Conservation (phyloP, 2,888 invertebrate genomes). For the Coecobrya sp. region DNA sequence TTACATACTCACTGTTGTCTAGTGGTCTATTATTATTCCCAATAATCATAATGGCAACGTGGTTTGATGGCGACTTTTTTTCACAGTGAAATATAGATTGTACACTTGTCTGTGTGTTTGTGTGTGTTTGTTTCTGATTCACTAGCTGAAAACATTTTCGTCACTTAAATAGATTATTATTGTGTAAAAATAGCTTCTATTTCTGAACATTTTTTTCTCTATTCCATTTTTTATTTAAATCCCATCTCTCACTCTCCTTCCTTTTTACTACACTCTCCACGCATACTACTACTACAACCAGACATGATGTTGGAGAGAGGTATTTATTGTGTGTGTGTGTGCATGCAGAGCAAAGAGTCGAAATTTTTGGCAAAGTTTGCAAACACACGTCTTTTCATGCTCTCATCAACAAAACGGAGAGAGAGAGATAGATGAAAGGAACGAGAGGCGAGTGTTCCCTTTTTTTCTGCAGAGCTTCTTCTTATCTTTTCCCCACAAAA, state of each 20-base stretch:
- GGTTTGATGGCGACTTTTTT: neutral
- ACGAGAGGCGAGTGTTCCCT: slow-evolving; percentile 34
- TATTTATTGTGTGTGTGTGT: neutral
- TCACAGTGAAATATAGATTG: neutral
- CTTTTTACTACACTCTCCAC: neutral
- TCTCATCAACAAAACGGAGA: slow-evolving; percentile 12
- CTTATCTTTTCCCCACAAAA: neutral
- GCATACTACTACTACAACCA: neutral
- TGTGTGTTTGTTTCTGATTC: neutral
- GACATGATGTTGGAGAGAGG: neutral
- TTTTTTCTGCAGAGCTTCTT: slow-evolving; percentile 19
- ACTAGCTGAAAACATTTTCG: slow-evolving; percentile 17
- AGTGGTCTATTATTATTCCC: neutral
- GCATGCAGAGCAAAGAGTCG: neutral
- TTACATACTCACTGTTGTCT: too few species aligned
- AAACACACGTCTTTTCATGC: slow-evolving; percentile 70
- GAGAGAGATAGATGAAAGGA: slow-evolving; percentile 27
- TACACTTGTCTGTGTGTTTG: slow-evolving; percentile 8
- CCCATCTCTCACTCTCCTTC: neutral
- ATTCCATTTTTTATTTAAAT: slow-evolving; percentile 42
- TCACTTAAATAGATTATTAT: slow-evolving; percentile 52
- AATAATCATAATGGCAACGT: slow-evolving; percentile 15
- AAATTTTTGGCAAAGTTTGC: slow-evolving; percentile 76
- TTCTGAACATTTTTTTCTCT: slow-evolving; percentile 65
- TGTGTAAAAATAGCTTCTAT: slow-evolving; percentile 73